Conservation (phyloP, 64 coral and sea anemone genomes). For the Catalaphyllia jardinei region DNA sequence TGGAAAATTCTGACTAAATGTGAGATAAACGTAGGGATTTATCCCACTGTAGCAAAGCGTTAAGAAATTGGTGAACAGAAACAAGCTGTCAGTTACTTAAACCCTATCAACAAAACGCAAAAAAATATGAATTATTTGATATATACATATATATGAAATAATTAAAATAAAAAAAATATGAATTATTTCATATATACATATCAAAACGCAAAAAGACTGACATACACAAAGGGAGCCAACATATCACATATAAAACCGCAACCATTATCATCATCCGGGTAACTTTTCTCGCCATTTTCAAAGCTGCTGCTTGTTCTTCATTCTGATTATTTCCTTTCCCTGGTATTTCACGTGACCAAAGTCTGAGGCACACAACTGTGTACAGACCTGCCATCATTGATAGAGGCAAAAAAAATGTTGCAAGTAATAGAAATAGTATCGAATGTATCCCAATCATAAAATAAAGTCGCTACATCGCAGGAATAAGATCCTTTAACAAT, state of each 20-base stretch:
- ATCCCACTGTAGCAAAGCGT: background rate
- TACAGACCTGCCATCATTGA: background rate
- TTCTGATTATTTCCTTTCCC: background rate
- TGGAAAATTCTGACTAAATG: background rate
- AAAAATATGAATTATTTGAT: too few relatives aligned
- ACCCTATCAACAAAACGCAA: background rate
- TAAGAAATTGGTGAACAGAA: background rate
- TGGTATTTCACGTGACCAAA: background rate
- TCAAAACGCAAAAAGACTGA: background rate
- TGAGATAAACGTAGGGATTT: background rate
- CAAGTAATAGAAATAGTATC: background rate
- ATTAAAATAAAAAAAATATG: too few relatives aligned
- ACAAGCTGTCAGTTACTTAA: background rate
- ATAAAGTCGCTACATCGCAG: background rate
- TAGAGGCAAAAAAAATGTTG: background rate
- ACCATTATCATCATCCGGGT: background rate
- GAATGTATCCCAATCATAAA: background rate
- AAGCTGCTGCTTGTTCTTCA: background rate
- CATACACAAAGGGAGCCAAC: background rate
- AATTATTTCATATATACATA: too few relatives aligned
- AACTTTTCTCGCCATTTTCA: background rate
- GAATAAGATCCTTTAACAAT: background rate
- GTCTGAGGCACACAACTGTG: background rate
- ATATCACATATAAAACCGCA: background rate
- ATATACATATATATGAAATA: too few relatives aligned